Percentiles rank a stretch among this genome's conserved stretches.
Evolutionary conservation across 2,113 vertebrate species (phyloP).

Genomic region (Charina bottae): DNA sequence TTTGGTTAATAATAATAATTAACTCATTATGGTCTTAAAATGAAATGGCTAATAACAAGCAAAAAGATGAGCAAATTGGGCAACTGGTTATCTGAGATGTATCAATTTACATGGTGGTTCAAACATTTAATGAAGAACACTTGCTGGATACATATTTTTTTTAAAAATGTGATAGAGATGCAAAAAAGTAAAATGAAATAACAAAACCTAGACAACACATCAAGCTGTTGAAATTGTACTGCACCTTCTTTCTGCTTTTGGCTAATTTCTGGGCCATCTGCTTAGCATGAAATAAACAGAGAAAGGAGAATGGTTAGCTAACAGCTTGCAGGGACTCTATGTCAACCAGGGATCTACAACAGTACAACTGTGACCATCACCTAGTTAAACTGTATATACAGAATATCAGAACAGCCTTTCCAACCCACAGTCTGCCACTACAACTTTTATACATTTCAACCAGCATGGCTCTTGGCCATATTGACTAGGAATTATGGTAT

Average conservation of each 20-base stretch:
- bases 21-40: conserved; percentile 63
- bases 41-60: conserved; percentile 80
- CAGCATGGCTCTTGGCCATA: background rate
- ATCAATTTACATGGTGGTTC: conserved; percentile 65
- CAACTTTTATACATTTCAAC: background rate
- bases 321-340: conserved; percentile 70
- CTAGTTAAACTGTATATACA: conserved; percentile 33
- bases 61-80: conserved; percentile 73
- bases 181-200: conserved; percentile 62
- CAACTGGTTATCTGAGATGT: conserved; percentile 67
- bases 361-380: conserved; percentile 22
- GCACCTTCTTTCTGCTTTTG: conserved; percentile 99
- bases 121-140: conserved; percentile 69
- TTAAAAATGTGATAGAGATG: conserved; percentile 67
- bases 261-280: conserved; percentile 99
- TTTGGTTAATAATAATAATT: conserved; percentile 68
- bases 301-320: conserved; percentile 90
- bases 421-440: background rate
- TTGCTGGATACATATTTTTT: conserved; percentile 87
- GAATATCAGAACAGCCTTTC: conserved; percentile 15
- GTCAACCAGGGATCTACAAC: conserved; percentile 63
- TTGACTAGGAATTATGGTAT: background rate
- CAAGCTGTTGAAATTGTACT: conserved; percentile 86
- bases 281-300: conserved; percentile 93
- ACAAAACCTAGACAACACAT: conserved; percentile 77